phyloP scores from a whole-genome alignment of 1,140 invertebrate genomes.

The Ruditapes philippinarum region DNA sequence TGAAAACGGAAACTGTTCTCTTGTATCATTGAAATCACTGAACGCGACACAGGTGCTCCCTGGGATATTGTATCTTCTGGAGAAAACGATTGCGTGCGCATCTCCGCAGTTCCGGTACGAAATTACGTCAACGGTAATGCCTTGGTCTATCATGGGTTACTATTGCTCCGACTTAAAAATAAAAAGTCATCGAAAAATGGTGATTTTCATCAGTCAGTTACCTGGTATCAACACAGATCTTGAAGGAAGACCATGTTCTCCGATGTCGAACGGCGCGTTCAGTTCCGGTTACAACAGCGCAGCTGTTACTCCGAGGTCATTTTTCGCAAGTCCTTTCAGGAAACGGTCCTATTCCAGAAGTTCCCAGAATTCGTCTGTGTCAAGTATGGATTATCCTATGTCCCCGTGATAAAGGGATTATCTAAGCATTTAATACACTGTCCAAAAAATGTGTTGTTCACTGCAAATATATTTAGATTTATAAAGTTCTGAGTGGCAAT shows the following conservation, averaged over 20 bases:
- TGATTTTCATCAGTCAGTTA: slow-evolving; percentile 73
- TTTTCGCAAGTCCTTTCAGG: slow-evolving; percentile 36
- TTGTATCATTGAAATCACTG: slow-evolving; percentile 67
- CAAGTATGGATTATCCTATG: slow-evolving; percentile 27
- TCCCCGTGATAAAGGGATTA: not conserved
- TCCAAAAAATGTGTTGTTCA: too few species aligned
- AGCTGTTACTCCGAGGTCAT: slow-evolving; percentile 6
- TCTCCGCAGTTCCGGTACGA: slow-evolving; percentile 62
- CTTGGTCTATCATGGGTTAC: slow-evolving; percentile 73
- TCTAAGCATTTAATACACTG: too few species aligned
- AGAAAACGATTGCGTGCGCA: slow-evolving; percentile 69
- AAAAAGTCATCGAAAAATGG: slow-evolving; percentile 74
- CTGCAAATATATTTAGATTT: too few species aligned
- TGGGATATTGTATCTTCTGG: slow-evolving; percentile 67
- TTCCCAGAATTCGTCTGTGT: slow-evolving; percentile 37
- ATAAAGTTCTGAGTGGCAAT: too few species aligned
- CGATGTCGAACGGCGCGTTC: slow-evolving; percentile 17
- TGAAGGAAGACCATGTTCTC: not conserved
- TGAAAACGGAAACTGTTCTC: slow-evolving; percentile 61
- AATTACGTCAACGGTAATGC: slow-evolving; percentile 68
- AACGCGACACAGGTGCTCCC: slow-evolving; percentile 67
- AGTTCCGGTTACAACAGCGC: slow-evolving; percentile 49
- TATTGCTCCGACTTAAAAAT: slow-evolving; percentile 73
- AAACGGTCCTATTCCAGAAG: not conserved
- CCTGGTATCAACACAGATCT: slow-evolving; percentile 64